phyloP scores from a whole-genome alignment of 2,113 vertebrate species.

The Dipodomys ordii region DNA sequence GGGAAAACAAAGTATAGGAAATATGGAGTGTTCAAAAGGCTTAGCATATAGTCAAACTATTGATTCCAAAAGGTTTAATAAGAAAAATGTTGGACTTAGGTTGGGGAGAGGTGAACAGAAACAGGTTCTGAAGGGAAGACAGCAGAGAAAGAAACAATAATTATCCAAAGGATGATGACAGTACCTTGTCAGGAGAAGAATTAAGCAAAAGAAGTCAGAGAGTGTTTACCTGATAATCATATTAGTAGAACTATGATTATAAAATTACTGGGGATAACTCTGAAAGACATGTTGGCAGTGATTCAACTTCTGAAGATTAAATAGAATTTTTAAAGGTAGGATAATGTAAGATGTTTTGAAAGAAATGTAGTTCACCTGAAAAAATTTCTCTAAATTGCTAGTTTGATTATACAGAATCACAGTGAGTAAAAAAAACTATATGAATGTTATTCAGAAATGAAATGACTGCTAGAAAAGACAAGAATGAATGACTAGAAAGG shows the following conservation, averaged over 20 bases:
- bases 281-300: conserved; percentile 71
- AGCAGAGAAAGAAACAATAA: conserved; percentile 34
- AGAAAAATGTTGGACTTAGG: conserved; percentile 39
- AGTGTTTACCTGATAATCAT: conserved; percentile 62
- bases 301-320: conserved; percentile 66
- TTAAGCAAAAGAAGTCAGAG: conserved; percentile 57
- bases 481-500: conserved; percentile 23
- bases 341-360: conserved; percentile 61
- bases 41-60: not conserved
- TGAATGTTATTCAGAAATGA: conserved; percentile 51
- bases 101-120: not conserved
- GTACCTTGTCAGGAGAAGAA: conserved; percentile 66
- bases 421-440: conserved; percentile 50
- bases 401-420: conserved; percentile 75
- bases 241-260: conserved; percentile 68
- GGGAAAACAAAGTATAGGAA: not conserved
- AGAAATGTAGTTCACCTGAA: conserved; percentile 56
- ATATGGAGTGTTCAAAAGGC: not conserved
- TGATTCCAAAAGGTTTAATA: not conserved
- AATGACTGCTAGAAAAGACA: conserved; percentile 55
- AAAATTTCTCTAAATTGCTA: conserved; percentile 60
- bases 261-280: conserved; percentile 67
- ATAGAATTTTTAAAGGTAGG: conserved; percentile 57
- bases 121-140: not conserved
- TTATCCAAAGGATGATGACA: conserved; percentile 43